A percentile compares a stretch with the other conserved stretches of the same genome.
Conservation (phyloP, 2,113 vertebrate species). For the Corythoichthys intestinalis region DNA sequence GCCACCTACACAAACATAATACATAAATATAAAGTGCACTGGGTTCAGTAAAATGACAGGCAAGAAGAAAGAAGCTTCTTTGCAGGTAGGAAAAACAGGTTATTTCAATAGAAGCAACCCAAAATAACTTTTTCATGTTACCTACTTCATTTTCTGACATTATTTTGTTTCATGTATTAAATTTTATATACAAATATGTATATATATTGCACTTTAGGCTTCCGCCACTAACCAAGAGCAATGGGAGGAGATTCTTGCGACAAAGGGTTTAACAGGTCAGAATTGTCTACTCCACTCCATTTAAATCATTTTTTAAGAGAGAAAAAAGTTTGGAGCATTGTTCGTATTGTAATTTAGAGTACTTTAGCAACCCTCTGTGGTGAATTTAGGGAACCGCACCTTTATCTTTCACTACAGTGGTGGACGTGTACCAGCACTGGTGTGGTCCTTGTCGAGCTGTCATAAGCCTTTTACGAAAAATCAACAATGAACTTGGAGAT, state of each 20-base stretch:
- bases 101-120: not conserved
- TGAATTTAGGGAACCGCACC: conserved; percentile 30
- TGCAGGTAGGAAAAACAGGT: conserved; percentile 64
- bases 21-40: not conserved
- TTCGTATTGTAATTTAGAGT: conserved; percentile 17
- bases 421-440: conserved; percentile 89
- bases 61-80: conserved; percentile 75
- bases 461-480: conserved; percentile 85
- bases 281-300: not conserved
- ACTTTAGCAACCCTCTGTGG: conserved; percentile 55
- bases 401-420: conserved; percentile 66
- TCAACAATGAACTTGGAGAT: conserved; percentile 82
- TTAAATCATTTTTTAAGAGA: not conserved
- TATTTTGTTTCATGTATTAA: not conserved
- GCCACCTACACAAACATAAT: not conserved
- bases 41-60: conserved; percentile 60
- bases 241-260: conserved; percentile 86
- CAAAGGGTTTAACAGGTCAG: conserved; percentile 86
- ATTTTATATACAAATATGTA: too few species aligned
- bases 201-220: conserved; percentile 56
- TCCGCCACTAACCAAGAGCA: conserved; percentile 84
- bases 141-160: not conserved
- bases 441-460: conserved; percentile 90
- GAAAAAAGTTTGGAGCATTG: not conserved
- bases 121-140: not conserved